phyloP scores from a whole-genome alignment of 2,888 invertebrate genomes.

The Elysia crispata region DNA sequence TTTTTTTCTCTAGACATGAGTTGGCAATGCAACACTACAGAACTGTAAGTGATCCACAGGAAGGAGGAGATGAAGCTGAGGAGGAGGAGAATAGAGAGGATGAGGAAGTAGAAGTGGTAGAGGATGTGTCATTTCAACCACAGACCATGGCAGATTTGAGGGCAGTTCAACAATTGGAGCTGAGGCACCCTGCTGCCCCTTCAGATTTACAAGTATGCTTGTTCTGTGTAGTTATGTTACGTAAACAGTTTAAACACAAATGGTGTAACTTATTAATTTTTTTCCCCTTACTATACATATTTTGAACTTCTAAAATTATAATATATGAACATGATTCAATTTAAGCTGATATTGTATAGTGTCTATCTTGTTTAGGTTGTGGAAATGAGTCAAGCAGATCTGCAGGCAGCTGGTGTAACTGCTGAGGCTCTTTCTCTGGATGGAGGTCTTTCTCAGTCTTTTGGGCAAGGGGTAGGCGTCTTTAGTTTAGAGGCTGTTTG shows the following conservation, averaged over 20 bases:
- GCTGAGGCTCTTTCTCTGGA: constrained; percentile 31
- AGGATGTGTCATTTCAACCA: constrained; percentile 54
- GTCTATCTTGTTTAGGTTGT: constrained; percentile 27
- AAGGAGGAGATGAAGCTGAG: constrained; percentile 29
- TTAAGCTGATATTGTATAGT: too few relatives aligned
- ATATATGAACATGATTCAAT: too few relatives aligned
- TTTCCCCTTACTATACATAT: too few relatives aligned
- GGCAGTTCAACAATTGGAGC: constrained; percentile 58
- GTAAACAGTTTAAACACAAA: too few relatives aligned
- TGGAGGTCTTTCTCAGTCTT: constrained; percentile 34
- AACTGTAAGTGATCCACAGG: constrained; percentile 47
- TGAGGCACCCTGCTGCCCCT: constrained; percentile 57
- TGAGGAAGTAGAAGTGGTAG: constrained; percentile 54
- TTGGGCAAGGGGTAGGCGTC: constrained; percentile 40
- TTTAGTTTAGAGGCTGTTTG: too few relatives aligned
- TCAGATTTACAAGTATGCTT: constrained; percentile 52
- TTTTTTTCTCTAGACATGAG: constrained; percentile 76
- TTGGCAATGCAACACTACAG: constrained; percentile 76
- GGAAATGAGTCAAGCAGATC: constrained; percentile 41
- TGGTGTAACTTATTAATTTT: too few relatives aligned
- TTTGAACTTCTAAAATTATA: too few relatives aligned
- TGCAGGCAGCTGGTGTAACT: constrained; percentile 36
- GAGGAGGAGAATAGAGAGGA: constrained; percentile 45
- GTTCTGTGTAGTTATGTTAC: too few relatives aligned
- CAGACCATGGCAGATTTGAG: constrained; percentile 58